These are phyloP conservation scores for Pao palembangensis DNA, from an alignment of 2,113 vertebrate genomes.

Conservation along the genomic window DNA sequence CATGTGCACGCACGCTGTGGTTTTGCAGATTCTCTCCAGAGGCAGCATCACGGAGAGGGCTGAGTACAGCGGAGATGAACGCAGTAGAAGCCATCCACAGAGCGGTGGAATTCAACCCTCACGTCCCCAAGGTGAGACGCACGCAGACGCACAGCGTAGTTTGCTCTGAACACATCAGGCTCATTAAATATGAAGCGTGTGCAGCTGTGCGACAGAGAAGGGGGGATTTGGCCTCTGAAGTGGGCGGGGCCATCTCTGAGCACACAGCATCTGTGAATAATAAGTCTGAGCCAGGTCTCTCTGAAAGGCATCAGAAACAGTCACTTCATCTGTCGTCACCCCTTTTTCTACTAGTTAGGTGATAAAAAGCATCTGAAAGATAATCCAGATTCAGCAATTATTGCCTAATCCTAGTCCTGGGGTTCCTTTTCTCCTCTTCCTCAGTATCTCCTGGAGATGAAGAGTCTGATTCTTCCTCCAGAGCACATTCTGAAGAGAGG, in stretches of 20 bases:
- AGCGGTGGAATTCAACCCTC: constrained; percentile 99
- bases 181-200: no score
- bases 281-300: no score
- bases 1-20: background rate
- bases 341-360: no score
- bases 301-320: no score
- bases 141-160: background rate
- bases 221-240: background rate
- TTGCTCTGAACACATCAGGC: no score
- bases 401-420: background rate
- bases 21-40: constrained; percentile 92
- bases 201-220: no score
- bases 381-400: no score
- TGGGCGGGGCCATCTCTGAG: background rate
- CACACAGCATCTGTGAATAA: no score
- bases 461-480: constrained; percentile 97
- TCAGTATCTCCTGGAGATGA: constrained; percentile 99
- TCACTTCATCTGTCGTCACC: no score
- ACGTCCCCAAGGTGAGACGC: constrained; percentile 92
- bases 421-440: constrained; percentile 25
- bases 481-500: constrained; percentile 98
- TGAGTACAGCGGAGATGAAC: constrained; percentile 99
- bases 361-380: no score
- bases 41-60: constrained; percentile 91
- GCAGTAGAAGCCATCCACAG: constrained; percentile 99